A percentile compares a stretch with the other conserved stretches of the same genome.
These are phyloP conservation scores for Sparus aurata DNA, from an alignment of 2,797 vertebrate genomes.

Conservation along the genomic window DNA sequence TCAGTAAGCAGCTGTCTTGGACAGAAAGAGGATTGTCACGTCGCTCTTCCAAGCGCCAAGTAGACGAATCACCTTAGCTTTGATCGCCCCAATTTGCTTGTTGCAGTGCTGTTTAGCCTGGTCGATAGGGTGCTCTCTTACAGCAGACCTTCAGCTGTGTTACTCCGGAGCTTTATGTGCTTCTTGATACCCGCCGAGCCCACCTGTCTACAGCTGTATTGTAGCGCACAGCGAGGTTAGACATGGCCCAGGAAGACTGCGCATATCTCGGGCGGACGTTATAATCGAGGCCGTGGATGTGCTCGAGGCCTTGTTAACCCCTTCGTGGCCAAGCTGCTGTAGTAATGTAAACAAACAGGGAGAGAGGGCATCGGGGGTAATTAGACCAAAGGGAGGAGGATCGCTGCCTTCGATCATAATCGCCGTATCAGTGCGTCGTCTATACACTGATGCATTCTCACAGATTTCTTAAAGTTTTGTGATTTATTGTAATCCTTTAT, in stretches of 20 bases:
- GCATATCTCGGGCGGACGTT: conserved; percentile 65
- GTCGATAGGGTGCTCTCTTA: conserved; percentile 41
- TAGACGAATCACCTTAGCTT: conserved; percentile 39
- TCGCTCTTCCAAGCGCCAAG: conserved; percentile 22
- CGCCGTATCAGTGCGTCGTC: conserved; percentile 25
- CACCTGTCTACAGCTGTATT: conserved; percentile 28
- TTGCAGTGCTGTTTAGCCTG: conserved; percentile 48
- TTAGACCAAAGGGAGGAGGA: conserved; percentile 82
- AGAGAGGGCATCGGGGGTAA: conserved; percentile 82
- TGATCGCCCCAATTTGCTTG: conserved; percentile 48
- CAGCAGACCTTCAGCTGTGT: conserved; percentile 15
- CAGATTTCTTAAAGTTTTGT: conserved; percentile 23
- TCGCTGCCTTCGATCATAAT: conserved; percentile 44
- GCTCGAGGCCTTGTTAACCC: conserved; percentile 86
- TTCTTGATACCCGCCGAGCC: conserved; percentile 12
- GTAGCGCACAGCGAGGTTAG: conserved; percentile 40
- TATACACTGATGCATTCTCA: conserved; percentile 31
- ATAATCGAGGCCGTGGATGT: conserved; percentile 83
- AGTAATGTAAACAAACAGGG: conserved; percentile 89
- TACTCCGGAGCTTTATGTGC: conserved; percentile 6
- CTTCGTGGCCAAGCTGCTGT: conserved; percentile 68
- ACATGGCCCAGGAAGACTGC: conserved; percentile 68
- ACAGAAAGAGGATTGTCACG: not conserved
- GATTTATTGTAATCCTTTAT: conserved; percentile 44
- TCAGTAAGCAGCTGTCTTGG: not conserved